Percentiles rank a stretch among this genome's conserved stretches.
Conservation (phyloP, 2,888 invertebrate genomes). For the Nephrocerus scutellatus region DNA sequence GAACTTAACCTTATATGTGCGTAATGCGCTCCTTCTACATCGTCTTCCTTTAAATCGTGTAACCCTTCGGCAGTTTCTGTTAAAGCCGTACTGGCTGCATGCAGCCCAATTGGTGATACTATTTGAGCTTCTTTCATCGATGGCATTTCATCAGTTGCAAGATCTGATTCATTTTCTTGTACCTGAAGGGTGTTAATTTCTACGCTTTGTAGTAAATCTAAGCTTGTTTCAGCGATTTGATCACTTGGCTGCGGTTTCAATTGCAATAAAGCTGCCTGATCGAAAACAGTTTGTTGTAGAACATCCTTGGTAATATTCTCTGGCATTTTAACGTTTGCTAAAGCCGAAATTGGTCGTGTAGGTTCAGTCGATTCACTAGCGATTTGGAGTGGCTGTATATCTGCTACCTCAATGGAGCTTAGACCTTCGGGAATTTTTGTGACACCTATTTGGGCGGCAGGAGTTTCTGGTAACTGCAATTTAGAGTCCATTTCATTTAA, state of each 20-base stretch:
- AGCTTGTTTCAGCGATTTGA: constrained; percentile 20
- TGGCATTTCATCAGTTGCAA: constrained; percentile 15
- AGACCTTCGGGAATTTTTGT: constrained; percentile 22
- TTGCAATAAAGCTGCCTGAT: constrained; percentile 23
- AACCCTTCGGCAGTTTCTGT: constrained; percentile 56
- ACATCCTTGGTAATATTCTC: constrained; percentile 23
- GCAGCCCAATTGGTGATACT: constrained; percentile 46
- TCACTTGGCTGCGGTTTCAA: constrained; percentile 19
- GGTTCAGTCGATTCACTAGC: constrained; percentile 17
- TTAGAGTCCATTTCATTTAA: constrained; percentile 25
- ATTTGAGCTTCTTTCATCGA: constrained; percentile 22
- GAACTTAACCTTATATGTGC: constrained; percentile 49
- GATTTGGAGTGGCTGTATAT: constrained; percentile 28
- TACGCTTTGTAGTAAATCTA: constrained; percentile 29
- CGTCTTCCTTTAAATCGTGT: constrained; percentile 15
- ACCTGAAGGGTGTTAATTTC: constrained; percentile 25
- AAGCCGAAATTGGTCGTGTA: constrained; percentile 19
- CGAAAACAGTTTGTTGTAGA: constrained; percentile 28
- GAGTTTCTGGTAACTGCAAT: constrained; percentile 13
- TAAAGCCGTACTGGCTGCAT: constrained; percentile 52
- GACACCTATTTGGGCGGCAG: constrained; percentile 10
- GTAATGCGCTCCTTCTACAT: constrained; percentile 17
- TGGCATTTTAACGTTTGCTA: constrained; percentile 27
- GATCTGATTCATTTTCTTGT: constrained; percentile 32
- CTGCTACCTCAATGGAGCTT: constrained; percentile 26